Evolutionary conservation across 2,888 invertebrate species (phyloP).

Genomic region (Sipha maydis): DNA sequence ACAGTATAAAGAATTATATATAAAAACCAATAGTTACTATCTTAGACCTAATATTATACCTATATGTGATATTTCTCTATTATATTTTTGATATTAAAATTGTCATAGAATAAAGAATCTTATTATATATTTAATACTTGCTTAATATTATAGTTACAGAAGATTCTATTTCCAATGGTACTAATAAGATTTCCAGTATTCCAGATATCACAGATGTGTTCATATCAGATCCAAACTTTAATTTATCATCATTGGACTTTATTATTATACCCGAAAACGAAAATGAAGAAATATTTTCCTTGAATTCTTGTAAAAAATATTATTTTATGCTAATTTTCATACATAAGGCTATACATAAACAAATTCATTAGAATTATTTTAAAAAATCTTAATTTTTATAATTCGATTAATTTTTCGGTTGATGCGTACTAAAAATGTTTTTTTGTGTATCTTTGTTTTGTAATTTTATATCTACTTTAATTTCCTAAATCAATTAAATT

Average conservation of each 20-base stretch:
- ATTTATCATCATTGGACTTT: conserved; percentile 35
- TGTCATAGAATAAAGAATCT: too few species aligned
- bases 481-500: neutral
- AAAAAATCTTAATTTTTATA: too few species aligned
- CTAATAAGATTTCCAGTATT: neutral
- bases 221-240: conserved; percentile 53
- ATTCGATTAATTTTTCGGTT: too few species aligned
- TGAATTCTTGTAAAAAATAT: conserved; percentile 34
- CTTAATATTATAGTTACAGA: neutral
- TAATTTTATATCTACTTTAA: neutral
- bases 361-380: too few species aligned
- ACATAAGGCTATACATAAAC: too few species aligned
- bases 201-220: conserved; percentile 32
- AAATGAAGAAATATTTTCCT: conserved; percentile 38
- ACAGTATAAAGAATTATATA: too few species aligned
- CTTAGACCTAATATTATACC: too few species aligned
- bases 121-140: neutral
- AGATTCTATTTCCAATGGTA: neutral
- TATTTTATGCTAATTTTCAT: neutral
- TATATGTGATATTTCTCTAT: too few species aligned
- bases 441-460: too few species aligned
- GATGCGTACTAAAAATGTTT: too few species aligned
- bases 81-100: too few species aligned
- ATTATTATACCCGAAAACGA: conserved; percentile 30
- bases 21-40: too few species aligned